Base-by-base conservation (phyloP, 2,113 vertebrate genomes). In the Empidonax traillii region DNA sequence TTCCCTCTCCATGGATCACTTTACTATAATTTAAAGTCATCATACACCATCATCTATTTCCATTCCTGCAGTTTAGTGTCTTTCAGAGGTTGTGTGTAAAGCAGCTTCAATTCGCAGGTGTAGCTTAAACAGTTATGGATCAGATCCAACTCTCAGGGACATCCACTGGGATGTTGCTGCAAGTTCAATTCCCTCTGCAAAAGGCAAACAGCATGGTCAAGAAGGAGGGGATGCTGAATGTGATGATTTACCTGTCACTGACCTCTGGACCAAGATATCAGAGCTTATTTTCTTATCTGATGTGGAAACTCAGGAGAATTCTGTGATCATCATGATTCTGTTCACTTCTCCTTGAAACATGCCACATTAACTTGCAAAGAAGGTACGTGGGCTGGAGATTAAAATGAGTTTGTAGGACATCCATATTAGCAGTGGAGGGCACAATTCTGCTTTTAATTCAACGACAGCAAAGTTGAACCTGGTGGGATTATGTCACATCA, bases 341-440 rank as follows among this genome's bases (percentile, higher is more conserved):
- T 95, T 85, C 94, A 85, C 58, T 91, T 92, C 89, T 90, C 94
- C 89, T 96, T 94, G 94, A 94, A 97, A 93, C 81, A 82, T 53
- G 69, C 15, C 81, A 91, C 77, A 94, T 96, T 96, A 96, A 94
- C 89, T 96, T 97, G 91, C 89, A 94, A 93, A 94, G 62, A 58
- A 94, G 58, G 58, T 78, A 94, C 27, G 58, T 91, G 93, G 69
- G 12, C 69, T 95, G 91, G 62, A 94, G 84, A 85, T 92, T 87
- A 94, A 95, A 94, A 94, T 53, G 44, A 69, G 15, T 89, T 91
- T 94, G 75, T 89, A 65, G 52, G 66, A 12, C 73, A 90, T 74
- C 84, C 37, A 46, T 87, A 93, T 79, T 87, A 89, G n/a, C 66
- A 75, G 31, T 0, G 13, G 87, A 97, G 46, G 41, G 62, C 84